Evolutionary conservation across 1,140 invertebrate genomes (phyloP), one percentile per base, ranked within the genome.

Genomic region (Papilio xuthus): DNA sequence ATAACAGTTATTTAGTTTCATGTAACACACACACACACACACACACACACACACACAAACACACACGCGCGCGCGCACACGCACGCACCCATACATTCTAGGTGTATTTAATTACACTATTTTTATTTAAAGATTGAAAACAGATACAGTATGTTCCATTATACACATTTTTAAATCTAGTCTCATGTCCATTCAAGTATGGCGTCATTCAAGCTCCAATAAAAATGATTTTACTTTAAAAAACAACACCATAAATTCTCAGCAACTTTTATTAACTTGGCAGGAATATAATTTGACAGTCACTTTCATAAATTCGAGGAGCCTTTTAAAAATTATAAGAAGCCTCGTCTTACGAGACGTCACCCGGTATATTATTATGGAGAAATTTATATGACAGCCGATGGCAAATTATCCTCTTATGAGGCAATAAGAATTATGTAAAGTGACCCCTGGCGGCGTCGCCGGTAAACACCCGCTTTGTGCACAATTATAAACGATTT

Each of bases 281-380:
- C 83, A 82, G 81, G 83, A 82, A 84, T 84, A 86, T 87, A 91
- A 89, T 90, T 90, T 91, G 88, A 91, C 86, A 91, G 85, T 85
- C 81, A 83, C 87, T 88, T 81, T 81, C 84, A 84, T 89, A 90
- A 89, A 86, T 89, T 87, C 78, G 20, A 76, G 76, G 79, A 72
- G 82, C 80, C 78, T 85, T 80, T 83, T 80, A 73, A 56, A 80
- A 80, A 81, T 80, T 53, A 80, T 79, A 79, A 80, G 76, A 83
- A 78, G 75, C 23, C 63, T 77, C 50, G 82, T 81, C 81, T 80
- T 82, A 78, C 76, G 77, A 56, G 80, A 81, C 67, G 82, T 80
- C 80, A 79, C 56, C 81, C 80, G 81, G 84, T 84, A 80, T 88
- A 82, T 89, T 88, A 89, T 90, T 88, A 91, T 75, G 75, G 80